Evolutionary conservation across 2,888 invertebrate genomes (phyloP).

Genomic region (Acholoe squamosa): DNA sequence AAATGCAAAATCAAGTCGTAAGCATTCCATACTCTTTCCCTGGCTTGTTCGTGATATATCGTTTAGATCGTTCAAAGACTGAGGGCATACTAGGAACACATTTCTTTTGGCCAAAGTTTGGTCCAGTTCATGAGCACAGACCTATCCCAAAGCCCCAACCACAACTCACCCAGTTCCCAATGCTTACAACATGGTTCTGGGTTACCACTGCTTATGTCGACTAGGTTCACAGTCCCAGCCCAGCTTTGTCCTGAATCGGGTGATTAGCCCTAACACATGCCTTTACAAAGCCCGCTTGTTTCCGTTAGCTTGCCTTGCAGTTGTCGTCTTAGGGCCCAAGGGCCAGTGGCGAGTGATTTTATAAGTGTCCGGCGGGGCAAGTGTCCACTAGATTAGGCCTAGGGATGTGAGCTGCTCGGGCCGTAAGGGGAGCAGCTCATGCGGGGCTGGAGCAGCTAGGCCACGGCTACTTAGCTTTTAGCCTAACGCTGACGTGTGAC

Average conservation of each 20-base stretch:
- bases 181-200: too few species aligned
- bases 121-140: too few species aligned
- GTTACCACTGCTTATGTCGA: too few species aligned
- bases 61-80: too few species aligned
- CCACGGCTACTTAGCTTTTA: conserved; percentile 54
- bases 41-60: too few species aligned
- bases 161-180: background rate
- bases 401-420: background rate
- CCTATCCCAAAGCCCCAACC: background rate
- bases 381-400: conserved; percentile 45
- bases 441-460: background rate
- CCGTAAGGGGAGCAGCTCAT: background rate
- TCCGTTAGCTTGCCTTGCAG: background rate
- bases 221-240: too few species aligned
- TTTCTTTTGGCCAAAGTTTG: too few species aligned
- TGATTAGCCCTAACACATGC: conserved; percentile 44
- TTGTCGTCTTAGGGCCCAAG: conserved; percentile 12
- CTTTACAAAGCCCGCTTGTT: conserved; percentile 45
- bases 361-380: conserved; percentile 34
- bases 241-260: background rate
- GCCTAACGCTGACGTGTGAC: conserved; percentile 44
- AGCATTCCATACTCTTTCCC: too few species aligned
- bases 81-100: too few species aligned
- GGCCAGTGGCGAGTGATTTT: conserved; percentile 39
- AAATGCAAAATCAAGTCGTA: too few species aligned